A percentile compares a stretch with the other conserved stretches of the same genome.
Evolutionary conservation across 1,140 invertebrate species (phyloP).

Genomic region (Bombus confusus): DNA sequence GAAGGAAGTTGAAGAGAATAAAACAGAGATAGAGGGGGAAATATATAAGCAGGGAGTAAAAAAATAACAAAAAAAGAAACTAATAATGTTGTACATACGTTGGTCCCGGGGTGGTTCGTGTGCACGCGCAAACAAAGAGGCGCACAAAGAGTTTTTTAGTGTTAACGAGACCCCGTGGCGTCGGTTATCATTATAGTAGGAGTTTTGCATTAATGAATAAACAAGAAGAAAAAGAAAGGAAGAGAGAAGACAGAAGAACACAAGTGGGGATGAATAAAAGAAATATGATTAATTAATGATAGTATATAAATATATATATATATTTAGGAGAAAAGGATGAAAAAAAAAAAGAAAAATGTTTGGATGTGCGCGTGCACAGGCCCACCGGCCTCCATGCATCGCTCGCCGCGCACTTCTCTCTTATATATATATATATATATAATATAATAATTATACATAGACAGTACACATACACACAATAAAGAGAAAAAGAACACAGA

Average conservation of each 20-base stretch:
- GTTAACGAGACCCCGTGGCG: constrained; percentile 75
- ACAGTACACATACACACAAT: constrained; percentile 73
- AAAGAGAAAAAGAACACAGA: constrained; percentile 66
- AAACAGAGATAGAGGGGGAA: background rate
- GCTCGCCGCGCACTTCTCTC: constrained; percentile 77
- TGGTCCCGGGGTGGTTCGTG: constrained; percentile 80
- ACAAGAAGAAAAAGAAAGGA: constrained; percentile 34
- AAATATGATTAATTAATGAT: constrained; percentile 75
- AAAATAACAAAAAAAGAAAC: constrained; percentile 45
- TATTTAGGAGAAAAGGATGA: constrained; percentile 74
- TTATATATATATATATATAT: constrained; percentile 62
- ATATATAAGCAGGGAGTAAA: constrained; percentile 41
- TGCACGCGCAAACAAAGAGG: constrained; percentile 78
- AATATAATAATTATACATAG: constrained; percentile 83
- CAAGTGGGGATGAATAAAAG: constrained; percentile 35
- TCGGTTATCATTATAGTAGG: constrained; percentile 80
- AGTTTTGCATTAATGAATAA: constrained; percentile 79
- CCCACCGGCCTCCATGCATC: constrained; percentile 73
- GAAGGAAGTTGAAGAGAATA: constrained; percentile 11
- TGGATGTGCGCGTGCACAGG: constrained; percentile 76
- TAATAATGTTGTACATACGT: constrained; percentile 80
- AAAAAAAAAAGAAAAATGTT: constrained; percentile 64
- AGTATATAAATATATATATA: constrained; percentile 65
- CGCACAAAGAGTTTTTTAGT: constrained; percentile 71
- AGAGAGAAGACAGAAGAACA: constrained; percentile 58